Percentiles rank a stretch among this genome's conserved stretches.
phyloP scores from a whole-genome alignment of 2,113 vertebrate species.

The Eonycteris spelaea region DNA sequence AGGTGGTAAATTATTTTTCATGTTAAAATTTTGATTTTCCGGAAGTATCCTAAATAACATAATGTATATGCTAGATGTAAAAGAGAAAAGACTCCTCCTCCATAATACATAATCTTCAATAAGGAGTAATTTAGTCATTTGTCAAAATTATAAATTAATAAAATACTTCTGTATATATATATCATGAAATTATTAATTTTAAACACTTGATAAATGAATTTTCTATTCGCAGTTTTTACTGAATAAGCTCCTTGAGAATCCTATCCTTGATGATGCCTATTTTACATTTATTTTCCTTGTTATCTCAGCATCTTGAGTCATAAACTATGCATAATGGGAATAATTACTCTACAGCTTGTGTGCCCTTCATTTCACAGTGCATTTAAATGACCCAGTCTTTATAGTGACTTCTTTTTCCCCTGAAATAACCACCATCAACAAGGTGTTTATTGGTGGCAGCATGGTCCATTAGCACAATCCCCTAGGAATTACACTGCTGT shows the following conservation, averaged over 20 bases:
- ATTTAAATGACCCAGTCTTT: constrained; percentile 48
- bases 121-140: not conserved
- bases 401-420: constrained; percentile 19
- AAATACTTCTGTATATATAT: not conserved
- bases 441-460: constrained; percentile 60
- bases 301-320: constrained; percentile 25
- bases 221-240: not conserved
- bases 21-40: not conserved
- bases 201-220: not conserved
- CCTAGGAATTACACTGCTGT: constrained; percentile 9
- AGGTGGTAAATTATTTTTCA: not conserved
- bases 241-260: not conserved
- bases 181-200: not conserved
- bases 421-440: constrained; percentile 48
- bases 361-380: constrained; percentile 54
- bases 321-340: constrained; percentile 60
- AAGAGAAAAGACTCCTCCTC: rapidly evolving
- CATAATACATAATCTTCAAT: not conserved
- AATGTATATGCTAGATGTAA: not conserved
- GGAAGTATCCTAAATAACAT: not conserved
- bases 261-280: not conserved
- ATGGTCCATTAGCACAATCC: constrained; percentile 54
- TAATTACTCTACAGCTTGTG: constrained; percentile 57
- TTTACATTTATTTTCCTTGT: constrained; percentile 53
- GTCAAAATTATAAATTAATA: not conserved